These are phyloP conservation scores for Sandelia bainsii DNA, from an alignment of 2,797 vertebrate genomes.

Conservation along the genomic window DNA sequence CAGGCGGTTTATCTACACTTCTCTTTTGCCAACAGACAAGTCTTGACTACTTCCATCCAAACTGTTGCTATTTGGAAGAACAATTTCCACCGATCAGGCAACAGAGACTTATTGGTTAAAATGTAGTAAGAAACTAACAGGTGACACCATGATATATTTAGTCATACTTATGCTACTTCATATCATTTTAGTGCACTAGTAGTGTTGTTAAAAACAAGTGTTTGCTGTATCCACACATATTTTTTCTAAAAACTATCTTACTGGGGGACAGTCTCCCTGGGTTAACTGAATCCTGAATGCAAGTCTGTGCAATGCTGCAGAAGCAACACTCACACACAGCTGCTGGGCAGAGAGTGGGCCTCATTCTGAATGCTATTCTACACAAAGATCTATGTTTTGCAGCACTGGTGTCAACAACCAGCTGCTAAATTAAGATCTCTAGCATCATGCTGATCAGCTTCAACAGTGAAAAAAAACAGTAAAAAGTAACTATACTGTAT, in stretches of 20 bases:
- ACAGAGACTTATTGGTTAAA: background rate
- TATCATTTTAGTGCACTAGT: background rate
- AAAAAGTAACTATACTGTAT: slow-evolving; percentile 48
- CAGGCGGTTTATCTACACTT: slow-evolving; percentile 5
- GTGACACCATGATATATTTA: background rate
- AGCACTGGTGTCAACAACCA: slow-evolving; percentile 8
- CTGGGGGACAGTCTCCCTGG: background rate
- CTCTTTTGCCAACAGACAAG: slow-evolving; percentile 18
- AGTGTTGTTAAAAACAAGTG: background rate
- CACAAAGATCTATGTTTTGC: slow-evolving; percentile 10
- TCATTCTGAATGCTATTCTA: slow-evolving; percentile 16
- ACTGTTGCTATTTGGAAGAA: slow-evolving; percentile 3
- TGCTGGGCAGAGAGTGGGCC: slow-evolving; percentile 3
- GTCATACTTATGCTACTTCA: background rate
- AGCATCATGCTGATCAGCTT: slow-evolving; percentile 26
- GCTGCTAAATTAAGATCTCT: slow-evolving; percentile 35
- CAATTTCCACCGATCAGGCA: background rate
- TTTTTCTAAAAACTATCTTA: slow-evolving; percentile 6
- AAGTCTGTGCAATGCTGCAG: slow-evolving; percentile 35
- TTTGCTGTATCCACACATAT: background rate
- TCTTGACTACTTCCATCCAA: slow-evolving; percentile 31
- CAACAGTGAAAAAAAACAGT: slow-evolving; percentile 37
- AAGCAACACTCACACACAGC: background rate
- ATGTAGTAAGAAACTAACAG: background rate
- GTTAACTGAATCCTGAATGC: slow-evolving; percentile 24